Evolutionary conservation across 2,113 vertebrate species (phyloP).

Genomic region (Osmerus mordax): DNA sequence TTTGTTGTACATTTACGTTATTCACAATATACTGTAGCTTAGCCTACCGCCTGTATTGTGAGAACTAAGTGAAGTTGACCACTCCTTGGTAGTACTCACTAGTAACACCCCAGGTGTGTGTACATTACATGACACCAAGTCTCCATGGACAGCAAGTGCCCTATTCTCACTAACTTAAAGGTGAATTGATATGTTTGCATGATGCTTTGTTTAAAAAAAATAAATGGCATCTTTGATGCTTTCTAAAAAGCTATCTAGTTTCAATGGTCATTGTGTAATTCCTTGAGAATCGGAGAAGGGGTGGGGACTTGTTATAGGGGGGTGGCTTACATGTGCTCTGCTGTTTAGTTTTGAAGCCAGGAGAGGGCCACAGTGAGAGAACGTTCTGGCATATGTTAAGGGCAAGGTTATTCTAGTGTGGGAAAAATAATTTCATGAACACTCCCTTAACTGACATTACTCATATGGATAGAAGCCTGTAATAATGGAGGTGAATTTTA

Average conservation of each 20-base stretch:
- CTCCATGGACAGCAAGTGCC: background rate
- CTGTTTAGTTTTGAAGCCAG: background rate
- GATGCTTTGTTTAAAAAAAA: background rate
- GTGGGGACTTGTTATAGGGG: no score
- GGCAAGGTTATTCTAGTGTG: no score
- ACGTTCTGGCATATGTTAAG: no score
- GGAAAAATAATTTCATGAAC: no score
- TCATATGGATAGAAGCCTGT: no score
- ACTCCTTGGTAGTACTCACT: background rate
- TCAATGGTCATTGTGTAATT: background rate
- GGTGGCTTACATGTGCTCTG: background rate
- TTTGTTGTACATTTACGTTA: no score
- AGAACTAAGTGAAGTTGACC: background rate
- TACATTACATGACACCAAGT: background rate
- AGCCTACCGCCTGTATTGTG: background rate
- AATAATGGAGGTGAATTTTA: no score
- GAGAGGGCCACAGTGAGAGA: background rate
- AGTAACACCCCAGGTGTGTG: background rate
- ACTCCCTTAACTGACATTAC: no score
- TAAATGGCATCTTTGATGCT: background rate
- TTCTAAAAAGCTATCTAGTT: background rate
- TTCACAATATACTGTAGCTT: background rate
- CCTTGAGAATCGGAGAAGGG: background rate
- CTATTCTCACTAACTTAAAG: background rate
- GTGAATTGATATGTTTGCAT: background rate